Evolutionary conservation across 2,888 invertebrate species (phyloP), one percentile per base, ranked within the genome.

Genomic region (Griposia aprilina): DNA sequence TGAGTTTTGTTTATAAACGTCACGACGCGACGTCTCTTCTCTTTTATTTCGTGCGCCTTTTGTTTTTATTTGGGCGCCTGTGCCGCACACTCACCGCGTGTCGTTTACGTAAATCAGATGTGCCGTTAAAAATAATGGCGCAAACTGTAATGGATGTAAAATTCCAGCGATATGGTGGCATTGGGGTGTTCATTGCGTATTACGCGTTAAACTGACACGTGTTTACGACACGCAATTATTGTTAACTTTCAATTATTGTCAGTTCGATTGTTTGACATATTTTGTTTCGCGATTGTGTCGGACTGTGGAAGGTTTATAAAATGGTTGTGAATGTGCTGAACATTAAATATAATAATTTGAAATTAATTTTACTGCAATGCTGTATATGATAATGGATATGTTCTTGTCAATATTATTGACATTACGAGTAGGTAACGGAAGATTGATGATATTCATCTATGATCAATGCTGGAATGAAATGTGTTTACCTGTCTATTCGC

Each of bases 121-220:
- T 86, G 90, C 92, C 90, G 92, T 94, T 93, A 93, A 94, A 94
- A 94, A 93, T 93, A 93, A 94, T 92, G 93, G 92, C 87, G 90
- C 87, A 89, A 85, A 89, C 82, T 88, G 84, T 87, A 87, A 89
- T 89, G 91, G 89, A 87, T 89, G 87, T 88, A 80, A 88, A 88
- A 90, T 88, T 87, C 82, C 81, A 69, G 68, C 79, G 76, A 82
- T 80, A 78, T 81, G 78, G 68, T 82, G 67, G 83, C 81, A 81
- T 84, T 81, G 67, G 81, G 76, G 84, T 84, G 85, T 87, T 83
- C 84, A 83, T 81, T 80, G 84, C 82, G 77, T 80, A 74, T 84
- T 89, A 87, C 55, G 78, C 82, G 77, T 84, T 85, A 85, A 85
- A 87, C 70, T 87, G 88, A 79, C 81, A 78, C 63, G 65, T 78